Base-by-base conservation (phyloP, 2,888 invertebrate species). In the Halictus quadricinctus region DNA sequence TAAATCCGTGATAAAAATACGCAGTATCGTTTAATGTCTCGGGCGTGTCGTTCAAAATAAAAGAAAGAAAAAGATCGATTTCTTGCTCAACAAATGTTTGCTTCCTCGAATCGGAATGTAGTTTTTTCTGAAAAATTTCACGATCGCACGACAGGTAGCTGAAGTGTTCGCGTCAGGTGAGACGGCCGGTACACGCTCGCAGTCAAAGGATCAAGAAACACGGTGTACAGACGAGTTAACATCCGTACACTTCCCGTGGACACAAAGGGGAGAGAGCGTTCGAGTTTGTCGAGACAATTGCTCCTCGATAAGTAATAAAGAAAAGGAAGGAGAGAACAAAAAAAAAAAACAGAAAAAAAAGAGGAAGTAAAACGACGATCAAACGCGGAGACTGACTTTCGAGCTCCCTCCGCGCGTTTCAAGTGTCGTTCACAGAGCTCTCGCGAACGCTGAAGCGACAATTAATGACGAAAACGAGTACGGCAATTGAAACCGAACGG, bases 251-350 rank as follows among this genome's bases (percentile, higher is more conserved):
- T 64, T 64, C 6, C 15, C 64, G 64, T 15, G 6, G 64, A 64
- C 15, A 64, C 29, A 25, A 64, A 64, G 64, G 6, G 8, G 64
- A 64, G 64, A 29, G 64, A 64, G 29, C 25, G 64, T 25, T 58
- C 46, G 54, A 80, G 80, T 83, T 80, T 76, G 76, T 54, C 54
- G 80, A 80, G 76, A 83, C 80, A 81, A 83, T 83, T 81, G 83
- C 58, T 58, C 48, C 73, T 73, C 58, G 66, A 66, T 54, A 21
- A 76, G 70, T 84, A 74, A 78, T 72, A 84, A 64, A 46, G 21
- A 70, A 43, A 70, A 70, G 43, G 5, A 70, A 41, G 21, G n/a
- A 41, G 21, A 43, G 36, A 18, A 13, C 74, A 41, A 50, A 43
- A n/a, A 43, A n/a, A 43, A 4, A 10, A 41, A 64, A 64, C 29